These are phyloP conservation scores for Gephyroberyx darwinii DNA, from an alignment of 2,797 vertebrate species.

Conservation along the genomic window DNA sequence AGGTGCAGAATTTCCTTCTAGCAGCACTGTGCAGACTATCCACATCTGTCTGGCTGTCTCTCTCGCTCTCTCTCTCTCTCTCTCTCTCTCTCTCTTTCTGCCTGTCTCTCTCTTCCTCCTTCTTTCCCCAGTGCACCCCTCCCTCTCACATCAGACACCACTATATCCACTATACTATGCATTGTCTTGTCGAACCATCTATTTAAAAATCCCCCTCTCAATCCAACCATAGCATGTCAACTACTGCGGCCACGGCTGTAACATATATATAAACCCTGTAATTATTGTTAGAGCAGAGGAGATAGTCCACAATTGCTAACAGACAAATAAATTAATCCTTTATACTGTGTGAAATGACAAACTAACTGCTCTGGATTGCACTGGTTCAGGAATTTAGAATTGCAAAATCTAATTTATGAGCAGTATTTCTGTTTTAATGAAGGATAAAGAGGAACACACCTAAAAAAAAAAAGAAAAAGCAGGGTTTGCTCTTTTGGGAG, in stretches of 20 bases:
- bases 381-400: not conserved
- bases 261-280: slow-evolving; percentile 36
- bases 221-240: slow-evolving; percentile 38
- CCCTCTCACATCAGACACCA: slow-evolving; percentile 45
- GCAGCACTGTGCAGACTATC: slow-evolving; percentile 24
- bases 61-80: slow-evolving; percentile 18
- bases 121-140: slow-evolving; percentile 40
- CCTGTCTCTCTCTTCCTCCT: slow-evolving; percentile 16
- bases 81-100: slow-evolving; percentile 20
- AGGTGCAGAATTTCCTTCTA: not conserved
- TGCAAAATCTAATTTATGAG: not conserved
- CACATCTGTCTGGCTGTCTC: slow-evolving; percentile 40
- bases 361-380: slow-evolving; percentile 5
- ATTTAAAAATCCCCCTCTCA: slow-evolving; percentile 60
- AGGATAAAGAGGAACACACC: slow-evolving; percentile 3
- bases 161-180: slow-evolving; percentile 32
- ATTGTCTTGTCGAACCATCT: slow-evolving; percentile 38
- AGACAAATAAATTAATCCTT: not conserved
- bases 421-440: not conserved
- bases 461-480: not conserved
- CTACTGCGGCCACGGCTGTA: slow-evolving; percentile 18
- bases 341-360: slow-evolving; percentile 7
- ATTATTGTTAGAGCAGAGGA: slow-evolving; percentile 43
- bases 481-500: not conserved
- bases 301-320: slow-evolving; percentile 34